Conservation (phyloP, 2,113 vertebrate genomes). For the Nannobrachium achirus region DNA sequence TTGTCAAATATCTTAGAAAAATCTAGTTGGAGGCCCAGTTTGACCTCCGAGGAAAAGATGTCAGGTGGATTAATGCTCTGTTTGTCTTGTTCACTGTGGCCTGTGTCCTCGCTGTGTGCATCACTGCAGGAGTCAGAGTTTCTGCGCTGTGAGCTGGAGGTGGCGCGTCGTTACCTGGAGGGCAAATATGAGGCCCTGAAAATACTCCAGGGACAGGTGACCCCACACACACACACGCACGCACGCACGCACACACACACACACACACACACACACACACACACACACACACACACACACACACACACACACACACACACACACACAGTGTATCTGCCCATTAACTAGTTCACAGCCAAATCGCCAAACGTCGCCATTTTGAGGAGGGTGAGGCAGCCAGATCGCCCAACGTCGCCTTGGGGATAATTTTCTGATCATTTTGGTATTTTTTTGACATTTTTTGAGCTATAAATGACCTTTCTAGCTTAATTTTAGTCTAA, state of each 20-base stretch:
- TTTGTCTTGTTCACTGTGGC: not conserved
- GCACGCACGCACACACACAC: slow-evolving; percentile 3
- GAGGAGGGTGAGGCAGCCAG: too few species aligned
- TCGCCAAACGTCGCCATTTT: too few species aligned
- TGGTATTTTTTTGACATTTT: too few species aligned
- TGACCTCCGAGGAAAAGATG: not conserved
- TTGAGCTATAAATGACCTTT: too few species aligned
- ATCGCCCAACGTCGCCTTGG: too few species aligned
- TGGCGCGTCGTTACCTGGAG: slow-evolving; percentile 87
- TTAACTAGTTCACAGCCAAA: too few species aligned
- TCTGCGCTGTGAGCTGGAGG: slow-evolving; percentile 89
- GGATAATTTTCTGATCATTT: too few species aligned
- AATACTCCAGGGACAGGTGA: slow-evolving; percentile 92
- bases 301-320: not conserved
- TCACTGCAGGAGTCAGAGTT: slow-evolving; percentile 81
- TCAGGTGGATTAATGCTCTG: not conserved
- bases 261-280: not conserved
- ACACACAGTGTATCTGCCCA: too few species aligned
- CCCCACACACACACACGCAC: not conserved
- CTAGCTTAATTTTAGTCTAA: too few species aligned
- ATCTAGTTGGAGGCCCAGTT: too few species aligned
- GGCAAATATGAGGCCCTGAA: slow-evolving; percentile 94
- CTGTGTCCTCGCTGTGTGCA: slow-evolving; percentile 1
- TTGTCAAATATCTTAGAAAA: too few species aligned
- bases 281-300: not conserved